A percentile compares a stretch with the other conserved stretches of the same genome.
These are phyloP conservation scores for Schizopygopsis malacanthus DNA, from an alignment of 2,797 vertebrate species.

Conservation along the genomic window DNA sequence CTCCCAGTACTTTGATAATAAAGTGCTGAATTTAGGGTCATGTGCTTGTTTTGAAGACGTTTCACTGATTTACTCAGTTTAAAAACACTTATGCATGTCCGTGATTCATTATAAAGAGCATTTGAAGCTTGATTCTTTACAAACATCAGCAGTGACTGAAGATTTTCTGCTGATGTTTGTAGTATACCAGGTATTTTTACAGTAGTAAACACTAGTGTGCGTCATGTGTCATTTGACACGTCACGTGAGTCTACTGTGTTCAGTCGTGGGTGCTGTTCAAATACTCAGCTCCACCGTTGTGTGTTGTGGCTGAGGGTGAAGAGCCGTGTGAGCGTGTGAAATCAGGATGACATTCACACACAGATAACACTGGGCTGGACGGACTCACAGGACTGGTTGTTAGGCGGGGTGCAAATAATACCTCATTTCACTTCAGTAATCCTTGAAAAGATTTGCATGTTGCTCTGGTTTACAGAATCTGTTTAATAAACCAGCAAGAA, in stretches of 20 bases:
- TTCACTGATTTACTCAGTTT: not conserved
- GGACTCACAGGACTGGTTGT: not conserved
- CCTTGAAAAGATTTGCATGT: not conserved
- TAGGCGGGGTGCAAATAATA: not conserved
- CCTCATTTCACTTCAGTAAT: not conserved
- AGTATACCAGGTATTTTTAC: not conserved
- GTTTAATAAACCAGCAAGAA: not conserved
- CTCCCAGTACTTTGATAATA: not conserved
- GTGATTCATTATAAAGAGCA: not conserved
- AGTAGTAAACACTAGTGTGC: not conserved
- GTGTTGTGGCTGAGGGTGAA: not conserved
- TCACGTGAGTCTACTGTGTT: not conserved
- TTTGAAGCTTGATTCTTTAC: not conserved
- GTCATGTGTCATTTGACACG: not conserved
- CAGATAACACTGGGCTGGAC: conserved; percentile 21
- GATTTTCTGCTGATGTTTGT: not conserved
- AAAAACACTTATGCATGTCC: not conserved
- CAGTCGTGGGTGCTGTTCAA: conserved; percentile 13
- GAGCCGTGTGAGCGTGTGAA: not conserved
- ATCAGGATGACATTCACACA: conserved; percentile 25
- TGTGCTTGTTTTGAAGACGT: not conserved
- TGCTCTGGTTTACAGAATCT: not conserved
- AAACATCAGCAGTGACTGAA: not conserved
- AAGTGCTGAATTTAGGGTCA: not conserved
- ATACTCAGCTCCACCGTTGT: not conserved